These are phyloP conservation scores for Gouania willdenowi DNA, from an alignment of 2,797 vertebrate genomes.

Conservation along the genomic window DNA sequence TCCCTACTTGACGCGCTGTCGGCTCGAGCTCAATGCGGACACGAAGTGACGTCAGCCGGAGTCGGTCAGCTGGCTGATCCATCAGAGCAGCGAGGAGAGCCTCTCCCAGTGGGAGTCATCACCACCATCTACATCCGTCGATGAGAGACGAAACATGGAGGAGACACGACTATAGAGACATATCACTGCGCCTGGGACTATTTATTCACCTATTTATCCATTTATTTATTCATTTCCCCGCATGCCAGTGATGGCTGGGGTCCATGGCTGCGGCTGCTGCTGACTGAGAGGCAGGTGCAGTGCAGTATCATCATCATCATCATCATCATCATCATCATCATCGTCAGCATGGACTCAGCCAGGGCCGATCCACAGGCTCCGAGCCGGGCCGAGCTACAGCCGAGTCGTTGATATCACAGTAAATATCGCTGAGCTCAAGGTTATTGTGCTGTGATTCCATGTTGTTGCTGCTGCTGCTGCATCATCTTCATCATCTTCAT, in stretches of 20 bases:
- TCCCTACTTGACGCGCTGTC: conserved; percentile 26
- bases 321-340: no score
- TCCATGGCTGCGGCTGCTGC: conserved; percentile 68
- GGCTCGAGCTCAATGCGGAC: conserved; percentile 58
- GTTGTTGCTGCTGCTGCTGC: no score
- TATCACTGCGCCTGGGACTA: conserved; percentile 15
- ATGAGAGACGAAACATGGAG: conserved; percentile 24
- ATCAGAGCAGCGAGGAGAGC: conserved; percentile 61
- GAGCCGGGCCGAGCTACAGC: conserved; percentile 24
- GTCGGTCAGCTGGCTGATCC: conserved; percentile 70
- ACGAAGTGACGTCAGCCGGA: conserved; percentile 71
- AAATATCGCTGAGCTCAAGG: conserved; percentile 38
- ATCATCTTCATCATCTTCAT: no score
- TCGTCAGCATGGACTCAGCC: conserved; percentile 57
- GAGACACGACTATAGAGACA: conserved; percentile 10
- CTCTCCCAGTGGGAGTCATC: conserved; percentile 68
- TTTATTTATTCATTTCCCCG: conserved; percentile 49
- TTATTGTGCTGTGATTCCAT: no score
- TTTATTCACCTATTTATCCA: conserved; percentile 57
- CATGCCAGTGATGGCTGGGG: conserved; percentile 64
- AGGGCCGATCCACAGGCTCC: conserved; percentile 43
- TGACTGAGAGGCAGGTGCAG: conserved; percentile 76
- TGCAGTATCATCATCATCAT: no score
- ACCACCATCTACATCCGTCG: conserved; percentile 47
- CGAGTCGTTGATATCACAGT: conserved; percentile 39